These are phyloP conservation scores for Andrena minutula DNA, from an alignment of 2,888 invertebrate genomes.

Conservation along the genomic window DNA sequence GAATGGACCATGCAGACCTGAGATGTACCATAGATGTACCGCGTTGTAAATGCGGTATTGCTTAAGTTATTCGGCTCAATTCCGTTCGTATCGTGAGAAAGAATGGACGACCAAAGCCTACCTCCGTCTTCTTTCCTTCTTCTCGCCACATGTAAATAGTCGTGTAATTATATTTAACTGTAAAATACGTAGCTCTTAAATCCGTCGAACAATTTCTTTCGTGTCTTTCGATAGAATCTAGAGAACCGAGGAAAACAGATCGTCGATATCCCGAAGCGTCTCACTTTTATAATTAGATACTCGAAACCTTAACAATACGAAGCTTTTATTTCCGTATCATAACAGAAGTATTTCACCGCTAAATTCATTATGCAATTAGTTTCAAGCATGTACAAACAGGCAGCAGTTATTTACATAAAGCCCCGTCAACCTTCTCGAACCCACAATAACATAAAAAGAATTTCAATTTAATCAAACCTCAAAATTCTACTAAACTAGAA, in stretches of 20 bases:
- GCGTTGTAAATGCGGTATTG: slow-evolving; percentile 48
- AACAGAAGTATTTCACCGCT: too few relatives aligned
- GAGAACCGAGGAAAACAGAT: too few relatives aligned
- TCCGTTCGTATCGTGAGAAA: neutral
- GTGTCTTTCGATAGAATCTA: neutral
- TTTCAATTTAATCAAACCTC: neutral
- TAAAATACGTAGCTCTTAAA: slow-evolving; percentile 23
- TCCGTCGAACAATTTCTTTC: neutral
- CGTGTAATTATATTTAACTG: slow-evolving; percentile 44
- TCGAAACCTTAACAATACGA: neutral
- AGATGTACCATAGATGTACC: slow-evolving; percentile 33
- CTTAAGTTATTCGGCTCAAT: slow-evolving; percentile 45
- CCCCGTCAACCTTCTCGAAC: neutral
- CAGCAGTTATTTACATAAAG: too few relatives aligned
- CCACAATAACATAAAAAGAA: too few relatives aligned
- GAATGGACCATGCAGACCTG: neutral
- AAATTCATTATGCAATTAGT: too few relatives aligned
- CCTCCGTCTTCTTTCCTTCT: neutral
- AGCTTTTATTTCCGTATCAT: neutral
- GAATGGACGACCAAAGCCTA: neutral
- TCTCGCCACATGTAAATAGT: slow-evolving; percentile 42
- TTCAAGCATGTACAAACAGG: too few relatives aligned
- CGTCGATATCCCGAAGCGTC: too few relatives aligned
- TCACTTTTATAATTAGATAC: too few relatives aligned
- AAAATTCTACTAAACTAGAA: neutral